These are phyloP conservation scores for Rhopalosiphum nymphaeae DNA, from an alignment of 2,888 invertebrate species.

Conservation along the genomic window DNA sequence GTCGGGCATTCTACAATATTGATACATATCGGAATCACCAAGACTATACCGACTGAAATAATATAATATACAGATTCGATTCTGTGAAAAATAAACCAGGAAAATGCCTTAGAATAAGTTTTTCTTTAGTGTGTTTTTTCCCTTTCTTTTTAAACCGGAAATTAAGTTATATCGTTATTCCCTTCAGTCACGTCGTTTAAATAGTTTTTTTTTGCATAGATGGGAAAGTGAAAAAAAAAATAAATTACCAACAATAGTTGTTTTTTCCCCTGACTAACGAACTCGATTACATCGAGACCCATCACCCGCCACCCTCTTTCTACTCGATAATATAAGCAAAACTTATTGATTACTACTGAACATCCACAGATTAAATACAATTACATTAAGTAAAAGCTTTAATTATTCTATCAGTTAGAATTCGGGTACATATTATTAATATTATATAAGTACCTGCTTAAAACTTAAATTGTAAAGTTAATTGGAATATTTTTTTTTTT, in stretches of 20 bases:
- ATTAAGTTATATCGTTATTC: conserved; percentile 39
- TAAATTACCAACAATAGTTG: conserved; percentile 36
- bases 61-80: conserved; percentile 1
- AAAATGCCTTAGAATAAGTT: background rate
- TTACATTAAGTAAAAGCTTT: conserved; percentile 8
- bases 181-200: conserved; percentile 34
- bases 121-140: background rate
- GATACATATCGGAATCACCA: background rate
- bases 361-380: background rate
- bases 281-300: conserved; percentile 3
- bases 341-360: conserved; percentile 5
- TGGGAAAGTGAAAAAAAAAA: background rate
- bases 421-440: background rate
- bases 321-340: background rate
- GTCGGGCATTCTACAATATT: background rate
- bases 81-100: background rate
- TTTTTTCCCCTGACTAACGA: conserved; percentile 17
- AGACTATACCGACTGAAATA: background rate
- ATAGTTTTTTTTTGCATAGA: background rate
- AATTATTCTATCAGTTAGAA: background rate
- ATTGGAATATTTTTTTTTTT: background rate
- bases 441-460: background rate
- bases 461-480: background rate
- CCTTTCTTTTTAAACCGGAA: conserved; percentile 17
- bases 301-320: background rate